Conservation (phyloP, 2,113 vertebrate species). For the Rattus norvegicus region GRCr8 NC_086039.1:41974001-41974500, state of each 20-base stretch:
- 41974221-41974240: not conserved
- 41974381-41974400: conserved; percentile 54
- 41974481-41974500: conserved; percentile 61
- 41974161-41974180: not conserved
- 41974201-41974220: not conserved
- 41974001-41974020: not conserved
- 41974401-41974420: conserved; percentile 64
- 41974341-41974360: conserved; percentile 49
- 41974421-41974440: conserved; percentile 25
- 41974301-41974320: not conserved
- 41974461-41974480: conserved; percentile 47
- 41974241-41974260: not conserved
- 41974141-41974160: not conserved
- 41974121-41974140: not conserved
- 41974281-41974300: not conserved
- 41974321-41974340: conserved; percentile 5
- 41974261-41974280: not conserved
- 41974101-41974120: not conserved
- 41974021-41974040: not conserved
- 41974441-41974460: conserved; percentile 54
- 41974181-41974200: too few species aligned
- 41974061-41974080: not conserved
- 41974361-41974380: conserved; percentile 34
- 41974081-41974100: not conserved
- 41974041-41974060: not conserved